Base-by-base conservation (phyloP, 2,888 invertebrate genomes). In the Agelastica alni region DNA sequence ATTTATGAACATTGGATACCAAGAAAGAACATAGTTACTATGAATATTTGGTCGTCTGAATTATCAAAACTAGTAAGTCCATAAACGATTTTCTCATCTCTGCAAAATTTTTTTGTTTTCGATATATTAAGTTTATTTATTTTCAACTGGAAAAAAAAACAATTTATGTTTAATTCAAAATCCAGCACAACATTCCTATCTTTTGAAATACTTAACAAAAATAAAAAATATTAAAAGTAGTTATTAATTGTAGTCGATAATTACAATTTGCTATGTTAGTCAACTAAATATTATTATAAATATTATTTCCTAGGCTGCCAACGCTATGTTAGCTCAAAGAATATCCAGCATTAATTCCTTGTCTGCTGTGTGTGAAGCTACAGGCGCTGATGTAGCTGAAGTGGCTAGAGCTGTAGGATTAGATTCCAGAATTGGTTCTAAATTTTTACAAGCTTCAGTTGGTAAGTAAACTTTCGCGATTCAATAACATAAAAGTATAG, bases 11-110 rank as follows among this genome's bases (percentile, higher is more conserved):
- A 93, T 73, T 99, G 99, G 99, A 93, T 99, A 66, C 92, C 96
- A 0, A 83, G 88, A 9, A 87, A 92, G 70, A 90, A 91, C 67
- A 96, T 99, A 66, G 81, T 99, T 32, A 97, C 95, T 0, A 99
- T 96, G 6, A 99, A 98, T 70, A 99, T 98, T 0, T 99, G 99
- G 99, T 97, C 97, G 48, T 97, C 98, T 0, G 99, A 99, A 75
- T 79, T 99, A 30, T 97, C 98, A 0, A 99, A 99, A 80, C 77
- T 99, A 75, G 91, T 90, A 74, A 26, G 71, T 26, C n/a, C 2
- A 26, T 26, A 6, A 3, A 7, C 2, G 26, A 2, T 26, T 26
- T 2, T 26, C n/a, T n/a, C n/a, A n/a, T n/a, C n/a, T n/a, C n/a
- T n/a, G n/a, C n/a, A n/a, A n/a, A n/a, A n/a, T n/a, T n/a, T n/a